A percentile compares a stretch with the other conserved stretches of the same genome.
phyloP scores from a whole-genome alignment of 2,888 invertebrate species.

The Pristionchus mayeri region DNA sequence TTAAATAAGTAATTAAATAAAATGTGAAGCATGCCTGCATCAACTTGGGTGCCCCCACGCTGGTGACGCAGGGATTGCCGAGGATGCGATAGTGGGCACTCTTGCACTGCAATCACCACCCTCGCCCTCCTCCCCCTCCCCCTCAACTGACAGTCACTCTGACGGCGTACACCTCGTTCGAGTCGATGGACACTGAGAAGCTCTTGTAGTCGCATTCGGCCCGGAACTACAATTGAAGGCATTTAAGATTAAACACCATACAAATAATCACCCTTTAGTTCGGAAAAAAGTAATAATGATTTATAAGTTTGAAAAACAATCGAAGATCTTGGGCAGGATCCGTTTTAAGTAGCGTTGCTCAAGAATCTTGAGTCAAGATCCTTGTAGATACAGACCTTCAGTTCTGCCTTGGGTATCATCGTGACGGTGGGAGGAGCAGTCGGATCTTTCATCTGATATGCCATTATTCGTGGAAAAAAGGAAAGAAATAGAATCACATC shows the following conservation, averaged over 20 bases:
- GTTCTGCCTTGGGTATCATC: not conserved
- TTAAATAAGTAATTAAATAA: not conserved
- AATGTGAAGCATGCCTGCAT: not conserved
- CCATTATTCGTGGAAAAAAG: not conserved
- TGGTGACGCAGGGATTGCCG: not conserved
- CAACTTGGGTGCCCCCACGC: not conserved
- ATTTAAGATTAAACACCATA: too few species aligned
- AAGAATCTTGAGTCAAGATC: too few species aligned
- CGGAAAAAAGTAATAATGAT: too few species aligned
- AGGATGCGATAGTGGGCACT: constrained; percentile 5
- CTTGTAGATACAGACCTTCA: not conserved
- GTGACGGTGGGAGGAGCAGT: not conserved
- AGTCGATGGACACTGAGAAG: not conserved
- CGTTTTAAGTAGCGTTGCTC: too few species aligned
- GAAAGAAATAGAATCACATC: not conserved
- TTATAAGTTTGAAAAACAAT: too few species aligned
- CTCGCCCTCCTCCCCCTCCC: not conserved
- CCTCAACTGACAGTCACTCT: constrained; percentile 2
- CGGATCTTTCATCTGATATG: not conserved
- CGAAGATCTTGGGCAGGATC: too few species aligned
- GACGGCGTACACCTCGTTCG: not conserved
- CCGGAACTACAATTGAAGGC: too few species aligned
- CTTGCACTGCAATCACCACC: not conserved
- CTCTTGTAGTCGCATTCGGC: constrained; percentile 8
- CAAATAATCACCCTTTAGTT: not conserved